Conservation (phyloP, 2,113 vertebrate genomes). For the Paracanthobrama guichenoti region DNA sequence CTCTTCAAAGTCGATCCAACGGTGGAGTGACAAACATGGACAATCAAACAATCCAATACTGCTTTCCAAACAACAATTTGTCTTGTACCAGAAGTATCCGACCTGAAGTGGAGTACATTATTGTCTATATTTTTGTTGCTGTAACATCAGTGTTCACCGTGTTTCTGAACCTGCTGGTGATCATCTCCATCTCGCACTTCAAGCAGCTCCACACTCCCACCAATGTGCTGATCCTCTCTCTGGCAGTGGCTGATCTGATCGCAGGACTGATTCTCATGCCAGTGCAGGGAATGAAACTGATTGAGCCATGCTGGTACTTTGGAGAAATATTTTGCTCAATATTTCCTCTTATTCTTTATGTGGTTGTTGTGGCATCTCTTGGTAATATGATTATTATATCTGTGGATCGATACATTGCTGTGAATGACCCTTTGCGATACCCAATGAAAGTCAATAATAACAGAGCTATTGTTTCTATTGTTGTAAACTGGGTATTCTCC, state of each 20-base stretch:
- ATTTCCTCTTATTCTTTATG: conserved; percentile 51
- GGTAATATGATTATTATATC: conserved; percentile 63
- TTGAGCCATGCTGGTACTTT: conserved; percentile 68
- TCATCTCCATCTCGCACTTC: conserved; percentile 64
- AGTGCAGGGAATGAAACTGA: conserved; percentile 64
- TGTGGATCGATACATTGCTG: conserved; percentile 64
- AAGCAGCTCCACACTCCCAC: conserved; percentile 74
- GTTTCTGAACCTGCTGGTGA: conserved; percentile 56
- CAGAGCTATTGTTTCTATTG: conserved; percentile 49
- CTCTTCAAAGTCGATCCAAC: neutral
- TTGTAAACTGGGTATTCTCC: conserved; percentile 62
- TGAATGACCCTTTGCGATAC: conserved; percentile 66
- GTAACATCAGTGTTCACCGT: conserved; percentile 28
- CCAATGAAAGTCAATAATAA: conserved; percentile 52
- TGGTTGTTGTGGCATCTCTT: conserved; percentile 61
- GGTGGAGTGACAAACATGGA: neutral
- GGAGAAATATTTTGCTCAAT: conserved; percentile 62
- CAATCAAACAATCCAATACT: neutral
- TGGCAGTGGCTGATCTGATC: conserved; percentile 68
- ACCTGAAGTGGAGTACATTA: too few relatives aligned
- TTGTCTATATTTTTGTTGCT: too few relatives aligned
- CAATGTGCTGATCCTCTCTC: conserved; percentile 72
- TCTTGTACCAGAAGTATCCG: too few relatives aligned
- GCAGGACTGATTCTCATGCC: conserved; percentile 80
- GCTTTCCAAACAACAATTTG: neutral